A percentile compares a stretch with the other conserved stretches of the same genome.
These are phyloP conservation scores for Eolophus roseicapilla DNA, from an alignment of 2,113 vertebrate species.

Conservation along the genomic window DNA sequence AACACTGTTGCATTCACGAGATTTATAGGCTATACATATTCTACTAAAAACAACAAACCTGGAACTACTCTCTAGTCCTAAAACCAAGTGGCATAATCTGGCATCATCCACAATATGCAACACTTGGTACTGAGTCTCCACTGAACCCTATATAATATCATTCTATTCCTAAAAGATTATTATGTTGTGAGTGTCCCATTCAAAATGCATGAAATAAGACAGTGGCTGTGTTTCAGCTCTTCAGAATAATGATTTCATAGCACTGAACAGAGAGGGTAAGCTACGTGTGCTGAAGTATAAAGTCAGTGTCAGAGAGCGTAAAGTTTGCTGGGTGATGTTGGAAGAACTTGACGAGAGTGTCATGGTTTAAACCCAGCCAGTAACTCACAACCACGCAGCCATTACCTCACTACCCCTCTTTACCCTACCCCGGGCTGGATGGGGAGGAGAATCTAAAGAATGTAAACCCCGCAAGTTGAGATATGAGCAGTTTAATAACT, in stretches of 20 bases:
- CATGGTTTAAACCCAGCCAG: no score
- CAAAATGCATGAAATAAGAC: background rate
- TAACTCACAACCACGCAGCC: no score
- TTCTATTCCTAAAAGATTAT: background rate
- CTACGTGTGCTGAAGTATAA: background rate
- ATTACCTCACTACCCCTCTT: no score
- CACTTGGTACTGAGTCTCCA: background rate
- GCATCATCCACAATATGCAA: background rate
- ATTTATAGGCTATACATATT: background rate
- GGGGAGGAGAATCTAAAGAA: background rate
- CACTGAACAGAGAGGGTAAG: background rate
- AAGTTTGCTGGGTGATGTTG: background rate
- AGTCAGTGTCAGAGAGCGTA: accelerated
- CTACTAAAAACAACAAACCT: background rate
- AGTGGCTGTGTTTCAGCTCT: background rate
- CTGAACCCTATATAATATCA: background rate
- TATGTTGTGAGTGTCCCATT: background rate
- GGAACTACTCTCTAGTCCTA: background rate
- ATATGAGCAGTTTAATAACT: background rate
- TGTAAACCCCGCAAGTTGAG: background rate
- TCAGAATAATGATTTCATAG: background rate
- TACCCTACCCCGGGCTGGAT: background rate
- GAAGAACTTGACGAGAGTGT: background rate
- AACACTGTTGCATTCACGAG: background rate
- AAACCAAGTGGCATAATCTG: background rate